phyloP scores from a whole-genome alignment of 92 coral and sea anemone species.

The Heliopora coerulea region DNA sequence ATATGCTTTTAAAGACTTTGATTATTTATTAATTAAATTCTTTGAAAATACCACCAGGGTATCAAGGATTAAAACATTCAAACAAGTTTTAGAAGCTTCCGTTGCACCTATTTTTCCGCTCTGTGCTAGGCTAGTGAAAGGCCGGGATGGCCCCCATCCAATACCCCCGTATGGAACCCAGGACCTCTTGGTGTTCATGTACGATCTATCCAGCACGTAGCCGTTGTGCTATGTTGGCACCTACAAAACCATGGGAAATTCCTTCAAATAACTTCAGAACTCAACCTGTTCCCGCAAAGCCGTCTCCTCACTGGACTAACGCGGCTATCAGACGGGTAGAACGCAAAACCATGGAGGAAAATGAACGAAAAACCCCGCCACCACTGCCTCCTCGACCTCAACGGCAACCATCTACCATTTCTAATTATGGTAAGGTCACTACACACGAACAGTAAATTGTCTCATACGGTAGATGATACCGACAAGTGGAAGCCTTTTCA shows the following conservation, averaged over 20 bases:
- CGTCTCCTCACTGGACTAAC: conserved; percentile 51
- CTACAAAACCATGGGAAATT: conserved; percentile 94
- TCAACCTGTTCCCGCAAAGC: conserved; percentile 50
- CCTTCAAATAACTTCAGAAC: conserved; percentile 66
- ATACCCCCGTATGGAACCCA: conserved; percentile 20
- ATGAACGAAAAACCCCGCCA: conserved; percentile 57
- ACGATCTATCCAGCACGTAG: not conserved
- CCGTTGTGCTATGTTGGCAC: conserved; percentile 70
- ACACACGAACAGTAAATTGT: too few species aligned
- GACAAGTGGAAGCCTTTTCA: too few species aligned
- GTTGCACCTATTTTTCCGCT: too few species aligned
- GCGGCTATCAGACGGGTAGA: conserved; percentile 14
- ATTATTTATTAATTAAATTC: too few species aligned
- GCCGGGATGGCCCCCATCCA: too few species aligned
- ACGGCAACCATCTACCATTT: conserved; percentile 46
- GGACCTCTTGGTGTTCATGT: conserved; percentile 2
- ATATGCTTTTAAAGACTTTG: too few species aligned
- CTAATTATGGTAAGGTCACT: conserved; percentile 41
- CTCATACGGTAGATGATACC: too few species aligned
- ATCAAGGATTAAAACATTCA: too few species aligned
- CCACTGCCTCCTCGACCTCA: conserved; percentile 73
- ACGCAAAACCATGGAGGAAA: conserved; percentile 40
- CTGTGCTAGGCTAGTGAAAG: too few species aligned
- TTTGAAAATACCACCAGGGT: too few species aligned
- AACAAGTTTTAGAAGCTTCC: too few species aligned